Conservation (phyloP, 2,113 vertebrate genomes). For the Ondatra zibethicus region DNA sequence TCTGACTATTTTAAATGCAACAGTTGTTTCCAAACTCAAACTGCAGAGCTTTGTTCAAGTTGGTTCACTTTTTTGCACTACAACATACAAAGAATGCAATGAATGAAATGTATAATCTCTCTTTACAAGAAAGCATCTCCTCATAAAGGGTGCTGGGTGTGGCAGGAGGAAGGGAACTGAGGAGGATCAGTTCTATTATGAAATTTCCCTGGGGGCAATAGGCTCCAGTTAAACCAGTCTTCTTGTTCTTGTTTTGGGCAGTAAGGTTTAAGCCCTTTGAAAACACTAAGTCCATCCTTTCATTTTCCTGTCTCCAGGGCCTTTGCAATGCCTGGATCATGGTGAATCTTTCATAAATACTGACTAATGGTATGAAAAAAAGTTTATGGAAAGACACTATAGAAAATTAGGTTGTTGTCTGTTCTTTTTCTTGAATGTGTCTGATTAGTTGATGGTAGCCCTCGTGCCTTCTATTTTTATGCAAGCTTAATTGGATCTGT, state of each 20-base stretch:
- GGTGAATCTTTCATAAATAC: slow-evolving; percentile 42
- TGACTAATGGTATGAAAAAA: slow-evolving; percentile 19
- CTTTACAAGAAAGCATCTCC: not conserved
- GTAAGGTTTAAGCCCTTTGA: slow-evolving; percentile 33
- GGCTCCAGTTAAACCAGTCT: not conserved
- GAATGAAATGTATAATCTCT: not conserved
- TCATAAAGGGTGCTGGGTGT: not conserved
- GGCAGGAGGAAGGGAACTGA: not conserved
- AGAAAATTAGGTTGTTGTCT: slow-evolving; percentile 29
- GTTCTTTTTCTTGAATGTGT: slow-evolving; percentile 39
- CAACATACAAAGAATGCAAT: not conserved
- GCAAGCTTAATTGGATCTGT: not conserved
- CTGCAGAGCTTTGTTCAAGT: not conserved
- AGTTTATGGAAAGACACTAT: not conserved
- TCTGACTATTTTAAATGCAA: not conserved
- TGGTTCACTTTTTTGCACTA: not conserved
- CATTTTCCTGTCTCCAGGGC: slow-evolving; percentile 5
- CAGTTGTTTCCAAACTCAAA: not conserved
- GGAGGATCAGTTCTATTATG: not conserved
- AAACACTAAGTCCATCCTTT: slow-evolving; percentile 52
- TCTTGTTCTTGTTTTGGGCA: slow-evolving; percentile 42
- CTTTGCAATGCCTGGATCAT: not conserved
- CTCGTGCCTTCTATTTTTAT: slow-evolving; percentile 6
- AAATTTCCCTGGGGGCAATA: not conserved
- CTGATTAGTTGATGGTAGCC: slow-evolving; percentile 11